Evolutionary conservation across 2,113 vertebrate species (phyloP), one percentile per base, ranked within the genome.

Genomic region (Martes martes): DNA sequence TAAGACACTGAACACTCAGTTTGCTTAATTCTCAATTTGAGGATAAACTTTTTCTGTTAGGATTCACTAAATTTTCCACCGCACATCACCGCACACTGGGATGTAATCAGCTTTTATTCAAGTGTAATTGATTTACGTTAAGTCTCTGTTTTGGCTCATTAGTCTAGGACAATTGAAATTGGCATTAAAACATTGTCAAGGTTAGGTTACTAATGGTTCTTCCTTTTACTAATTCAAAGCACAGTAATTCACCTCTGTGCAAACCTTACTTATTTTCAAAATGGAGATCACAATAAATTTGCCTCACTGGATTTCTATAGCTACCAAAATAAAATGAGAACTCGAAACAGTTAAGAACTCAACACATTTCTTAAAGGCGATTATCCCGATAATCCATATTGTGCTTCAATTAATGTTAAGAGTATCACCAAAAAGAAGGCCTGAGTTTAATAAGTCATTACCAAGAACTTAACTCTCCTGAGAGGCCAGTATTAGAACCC

Each of bases 51-150:
- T 97, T 96, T 96, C 85, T 94, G 42, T 95, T 55, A 91, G 63
- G 55, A 95, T 36, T 93, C 86, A 95, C 92, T 93, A 69, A 45
- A 96, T 74, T 95, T 96, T 93, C 69, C 33, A 88, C 61, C 10
- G 39, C 78, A 90, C 83, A 61, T 89, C 52, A 89, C 45, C 55
- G 26, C 85, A 86, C 67, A 50, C 50, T 83, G 86, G 26, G 86
- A 91, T 63, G 26, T 82, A 96, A 97, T 85, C 84, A 59, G 95
- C 88, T 59, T 95, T 82, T 89, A 95, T 95, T 93, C 71, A 89
- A 61, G 86, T 93, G 10, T 95, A 94, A 94, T 89, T 93, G 86
- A 83, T 95, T 93, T 87, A 67, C 8, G 2, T 88, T 96, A 96
- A 96, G 55, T 63, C 94, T 93, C 79, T 45, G 67, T 74, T 89